These are phyloP conservation scores for Cynocephalus volans DNA, from an alignment of 2,113 vertebrate genomes.

Conservation along the genomic window DNA sequence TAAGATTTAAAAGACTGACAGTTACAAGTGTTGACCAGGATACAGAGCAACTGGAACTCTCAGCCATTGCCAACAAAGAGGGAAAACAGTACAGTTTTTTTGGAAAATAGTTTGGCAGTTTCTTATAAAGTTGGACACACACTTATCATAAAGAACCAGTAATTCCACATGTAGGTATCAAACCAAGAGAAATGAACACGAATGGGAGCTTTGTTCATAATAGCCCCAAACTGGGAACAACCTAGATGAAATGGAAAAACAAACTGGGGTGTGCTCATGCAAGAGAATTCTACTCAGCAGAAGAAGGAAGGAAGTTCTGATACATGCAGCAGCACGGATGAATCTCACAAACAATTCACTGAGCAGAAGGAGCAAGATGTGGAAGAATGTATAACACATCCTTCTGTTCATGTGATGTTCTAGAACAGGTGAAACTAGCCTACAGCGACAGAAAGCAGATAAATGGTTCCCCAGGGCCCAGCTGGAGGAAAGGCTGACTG, in stretches of 20 bases:
- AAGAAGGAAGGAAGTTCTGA: not conserved
- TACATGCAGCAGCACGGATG: fast-evolving
- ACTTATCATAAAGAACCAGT: not conserved
- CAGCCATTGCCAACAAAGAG: not conserved
- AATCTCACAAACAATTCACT: not conserved
- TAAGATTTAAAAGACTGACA: fast-evolving
- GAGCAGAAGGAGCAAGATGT: not conserved
- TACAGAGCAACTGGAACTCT: fast-evolving
- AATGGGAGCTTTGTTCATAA: not conserved
- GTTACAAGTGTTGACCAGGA: fast-evolving
- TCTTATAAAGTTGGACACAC: not conserved
- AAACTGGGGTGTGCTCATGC: fast-evolving
- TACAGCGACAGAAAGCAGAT: not conserved
- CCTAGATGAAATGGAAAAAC: not conserved
- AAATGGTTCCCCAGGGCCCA: no score
- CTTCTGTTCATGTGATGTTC: fast-evolving
- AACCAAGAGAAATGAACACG: not conserved
- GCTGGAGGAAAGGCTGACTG: not conserved
- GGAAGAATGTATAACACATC: fast-evolving
- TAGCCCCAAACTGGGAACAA: not conserved
- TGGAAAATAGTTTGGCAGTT: not conserved
- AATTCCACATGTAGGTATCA: not conserved
- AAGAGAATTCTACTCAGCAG: fast-evolving
- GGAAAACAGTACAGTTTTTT: fast-evolving
- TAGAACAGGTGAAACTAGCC: no score